Evolutionary conservation across 2,888 invertebrate species (phyloP).

Genomic region (Caenorhabditis sp.): DNA sequence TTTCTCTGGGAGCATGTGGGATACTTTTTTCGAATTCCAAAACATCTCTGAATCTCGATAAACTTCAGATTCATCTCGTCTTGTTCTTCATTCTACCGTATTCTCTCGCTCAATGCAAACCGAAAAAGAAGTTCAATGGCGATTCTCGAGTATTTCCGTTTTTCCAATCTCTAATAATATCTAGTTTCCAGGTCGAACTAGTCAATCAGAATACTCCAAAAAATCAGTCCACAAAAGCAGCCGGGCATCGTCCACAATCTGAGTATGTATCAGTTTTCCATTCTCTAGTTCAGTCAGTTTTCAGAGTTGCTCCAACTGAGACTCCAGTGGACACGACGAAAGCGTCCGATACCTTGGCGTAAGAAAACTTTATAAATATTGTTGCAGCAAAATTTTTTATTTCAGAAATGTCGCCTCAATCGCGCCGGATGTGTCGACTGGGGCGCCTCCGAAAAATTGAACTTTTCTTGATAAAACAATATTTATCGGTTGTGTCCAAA

Average conservation of each 20-base stretch:
- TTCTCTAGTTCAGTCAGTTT: background rate
- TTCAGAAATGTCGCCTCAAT: constrained; percentile 16
- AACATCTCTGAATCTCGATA: background rate
- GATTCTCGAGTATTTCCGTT: constrained; percentile 1
- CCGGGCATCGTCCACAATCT: constrained; percentile 3
- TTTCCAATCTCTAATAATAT: background rate
- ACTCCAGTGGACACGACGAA: background rate
- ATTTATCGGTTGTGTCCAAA: too few species aligned
- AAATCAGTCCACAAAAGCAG: background rate
- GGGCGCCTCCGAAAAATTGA: constrained; percentile 1
- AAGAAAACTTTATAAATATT: background rate
- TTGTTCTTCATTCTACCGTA: constrained; percentile 6
- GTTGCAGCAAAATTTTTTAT: background rate
- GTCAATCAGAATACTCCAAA: constrained; percentile 8
- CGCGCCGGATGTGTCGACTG: constrained; percentile 11
- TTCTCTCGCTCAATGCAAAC: constrained; percentile 9
- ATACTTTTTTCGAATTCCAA: background rate
- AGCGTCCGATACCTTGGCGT: constrained; percentile 7
- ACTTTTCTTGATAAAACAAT: background rate
- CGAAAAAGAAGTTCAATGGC: constrained; percentile 9
- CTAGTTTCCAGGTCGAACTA: background rate
- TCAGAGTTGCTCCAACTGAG: background rate
- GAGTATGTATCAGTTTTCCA: background rate
- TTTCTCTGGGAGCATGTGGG: constrained; percentile 16
- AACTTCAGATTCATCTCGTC: constrained; percentile 4